Evolutionary conservation across 2,888 invertebrate genomes (phyloP), one percentile per base, ranked within the genome.

Genomic region (Iphiclides podalirius): DNA sequence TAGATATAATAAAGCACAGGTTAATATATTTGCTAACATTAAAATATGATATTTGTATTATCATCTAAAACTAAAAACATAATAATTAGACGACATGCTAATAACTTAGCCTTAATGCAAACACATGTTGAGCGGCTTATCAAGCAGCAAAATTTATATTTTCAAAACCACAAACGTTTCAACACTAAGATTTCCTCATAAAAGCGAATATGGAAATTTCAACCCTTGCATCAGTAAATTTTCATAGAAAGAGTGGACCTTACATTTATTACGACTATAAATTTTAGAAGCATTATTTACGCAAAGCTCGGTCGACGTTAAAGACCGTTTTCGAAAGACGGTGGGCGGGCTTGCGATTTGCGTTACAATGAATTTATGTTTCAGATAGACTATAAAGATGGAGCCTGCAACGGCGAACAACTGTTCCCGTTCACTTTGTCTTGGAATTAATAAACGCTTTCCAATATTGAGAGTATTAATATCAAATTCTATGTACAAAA

Each of bases 231-330:
- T 64, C 70, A 64, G 74, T 81, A 82, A 83, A 85, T 84, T 81
- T 79, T 79, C 80, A 79, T 83, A 85, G 79, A 78, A 83, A 83
- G 82, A 79, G 81, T 78, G 78, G 76, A 73, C 72, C 71, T 66
- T 72, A 75, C 84, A 80, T 86, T 86, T 85, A 86, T 86, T 85
- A 81, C 76, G 64, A 77, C 80, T 67, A 86, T 88, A 87, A 88
- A 87, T 88, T 87, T 79, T 70, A 72, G 72, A 75, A 80, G 82
- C 86, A 85, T 85, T 86, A 87, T 86, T 86, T 84, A 81, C 81
- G 77, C 77, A 86, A 85, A 88, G 86, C 87, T 74, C 71, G 71
- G 75, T 67, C 71, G 86, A 86, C 85, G 79, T 79, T 81, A 83
- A 79, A 77, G 79, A 78, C 83, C 83, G 76, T 80, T 85, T 82